phyloP scores from a whole-genome alignment of 2,797 vertebrate species.

The Micromesistius poutassou region DNA sequence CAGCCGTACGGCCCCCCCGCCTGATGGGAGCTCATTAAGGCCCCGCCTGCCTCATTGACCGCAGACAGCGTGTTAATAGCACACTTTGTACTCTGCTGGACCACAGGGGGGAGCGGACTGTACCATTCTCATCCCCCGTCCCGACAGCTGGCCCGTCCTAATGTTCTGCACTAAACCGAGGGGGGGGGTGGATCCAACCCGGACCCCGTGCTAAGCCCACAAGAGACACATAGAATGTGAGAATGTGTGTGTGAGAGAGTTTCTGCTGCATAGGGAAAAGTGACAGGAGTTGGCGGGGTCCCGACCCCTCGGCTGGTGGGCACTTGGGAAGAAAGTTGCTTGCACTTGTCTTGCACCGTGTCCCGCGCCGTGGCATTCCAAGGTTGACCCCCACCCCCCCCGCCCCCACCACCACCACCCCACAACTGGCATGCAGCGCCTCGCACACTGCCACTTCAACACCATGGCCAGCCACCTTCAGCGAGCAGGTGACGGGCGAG shows the following conservation, averaged over 20 bases:
- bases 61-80: constrained; percentile 31
- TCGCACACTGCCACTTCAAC: constrained; percentile 32
- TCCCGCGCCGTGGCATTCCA: constrained; percentile 53
- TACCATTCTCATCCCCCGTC: constrained; percentile 25
- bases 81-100: constrained; percentile 32
- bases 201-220: constrained; percentile 22
- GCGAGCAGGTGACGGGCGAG: constrained; percentile 60
- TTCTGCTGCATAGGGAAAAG: constrained; percentile 59
- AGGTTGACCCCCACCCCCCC: constrained; percentile 36
- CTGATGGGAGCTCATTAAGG: constrained; percentile 25
- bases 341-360: constrained; percentile 23
- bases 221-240: constrained; percentile 31
- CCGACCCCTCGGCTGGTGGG: constrained; percentile 46
- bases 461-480: constrained; percentile 37
- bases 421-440: constrained; percentile 26
- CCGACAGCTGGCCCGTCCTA: constrained; percentile 42
- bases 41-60: constrained; percentile 22
- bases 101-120: constrained; percentile 20
- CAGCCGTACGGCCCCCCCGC: constrained; percentile 25
- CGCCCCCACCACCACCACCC: too few relatives aligned
- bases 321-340: constrained; percentile 35
- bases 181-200: not conserved
- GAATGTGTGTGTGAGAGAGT: not conserved
- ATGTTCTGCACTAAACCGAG: constrained; percentile 15
- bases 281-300: constrained; percentile 43